A percentile compares a stretch with the other conserved stretches of the same genome.
Evolutionary conservation across 1,140 invertebrate genomes (phyloP).

Genomic region (Chrysomallon squamiferum): DNA sequence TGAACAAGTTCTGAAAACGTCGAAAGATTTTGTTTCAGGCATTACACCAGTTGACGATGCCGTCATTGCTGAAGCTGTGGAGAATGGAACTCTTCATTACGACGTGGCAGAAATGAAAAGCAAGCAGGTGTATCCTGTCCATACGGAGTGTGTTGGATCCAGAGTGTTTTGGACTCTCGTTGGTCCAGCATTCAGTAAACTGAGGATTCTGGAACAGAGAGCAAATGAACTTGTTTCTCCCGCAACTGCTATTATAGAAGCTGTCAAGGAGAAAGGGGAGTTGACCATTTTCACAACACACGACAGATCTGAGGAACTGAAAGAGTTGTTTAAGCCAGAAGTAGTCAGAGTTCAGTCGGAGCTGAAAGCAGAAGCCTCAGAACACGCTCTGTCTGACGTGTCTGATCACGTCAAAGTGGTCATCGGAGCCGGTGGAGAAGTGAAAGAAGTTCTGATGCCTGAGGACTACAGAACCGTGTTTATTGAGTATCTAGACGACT

Average conservation of each 20-base stretch:
- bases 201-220: slow-evolving; percentile 26
- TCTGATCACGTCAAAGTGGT: slow-evolving; percentile 13
- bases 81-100: slow-evolving; percentile 16
- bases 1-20: slow-evolving; percentile 39
- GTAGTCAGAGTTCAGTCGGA: neutral
- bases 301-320: slow-evolving; percentile 10
- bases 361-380: slow-evolving; percentile 10
- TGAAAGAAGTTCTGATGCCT: slow-evolving; percentile 21
- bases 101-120: slow-evolving; percentile 21
- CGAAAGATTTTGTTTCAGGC: slow-evolving; percentile 43
- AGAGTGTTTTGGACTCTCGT: slow-evolving; percentile 33
- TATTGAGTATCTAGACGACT: slow-evolving; percentile 1
- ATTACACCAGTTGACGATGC: slow-evolving; percentile 41
- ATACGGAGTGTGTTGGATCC: slow-evolving; percentile 32
- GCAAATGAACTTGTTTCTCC: slow-evolving; percentile 5
- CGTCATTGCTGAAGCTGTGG: slow-evolving; percentile 21
- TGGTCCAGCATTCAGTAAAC: slow-evolving; percentile 33
- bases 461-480: slow-evolving; percentile 21
- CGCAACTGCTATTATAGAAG: slow-evolving; percentile 37
- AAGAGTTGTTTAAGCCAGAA: slow-evolving; percentile 18
- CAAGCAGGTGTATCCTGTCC: slow-evolving; percentile 16
- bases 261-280: slow-evolving; percentile 28
- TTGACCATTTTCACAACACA: slow-evolving; percentile 25
- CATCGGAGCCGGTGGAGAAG: slow-evolving; percentile 22
- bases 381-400: neutral